Base-by-base conservation (phyloP, 2,113 vertebrate genomes). In the Callipepla californica region DNA sequence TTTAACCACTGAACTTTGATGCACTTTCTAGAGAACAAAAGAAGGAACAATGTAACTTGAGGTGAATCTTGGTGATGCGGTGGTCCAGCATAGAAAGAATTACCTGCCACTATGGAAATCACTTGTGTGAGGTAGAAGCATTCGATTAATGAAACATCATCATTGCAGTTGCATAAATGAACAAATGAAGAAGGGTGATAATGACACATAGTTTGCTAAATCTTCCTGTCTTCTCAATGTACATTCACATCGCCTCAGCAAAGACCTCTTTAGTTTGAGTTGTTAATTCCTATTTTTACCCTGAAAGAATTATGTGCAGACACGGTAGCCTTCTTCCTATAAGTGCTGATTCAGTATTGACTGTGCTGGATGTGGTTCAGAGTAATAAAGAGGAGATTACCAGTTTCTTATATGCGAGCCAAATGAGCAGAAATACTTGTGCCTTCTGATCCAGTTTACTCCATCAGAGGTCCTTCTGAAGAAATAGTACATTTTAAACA, bases 381-480 rank as follows among this genome's bases (percentile, higher is more conserved):
- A 75, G 23, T 74, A 67, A 80, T 85, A 20, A 95, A 92, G 57
- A 61, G 82, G 75, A 93, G 81, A 59, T 40, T 78, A 72, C 67
- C 53, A 91, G 44, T 55, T 92, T 83, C 65, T 89, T 28, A 3
- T 65, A 28, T 47, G 26, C 80, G 51, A 67, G 44, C 50, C 77
- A 53, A 92, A 79, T 78, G 51, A 81, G 51, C 50, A 90, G 58
- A 74, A 93, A 82, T 65, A 6, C 32, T 73, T 44, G 84, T 44
- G 80, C 72, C 62, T 69, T 16, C 70, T 63, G 13, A 40, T 61
- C 67, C 5, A 75, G 23, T 58, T 63, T 85, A 57, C 45, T 47
- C 76, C 57, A 59, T 77, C 40, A 80, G 51, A 79, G 76, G 34
- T 48, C 26, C 15, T 87, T 94, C 53, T 81, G 83, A 90, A 91